Conservation (phyloP, 2,113 vertebrate species). For the Nothobranchius kuhntae region DNA sequence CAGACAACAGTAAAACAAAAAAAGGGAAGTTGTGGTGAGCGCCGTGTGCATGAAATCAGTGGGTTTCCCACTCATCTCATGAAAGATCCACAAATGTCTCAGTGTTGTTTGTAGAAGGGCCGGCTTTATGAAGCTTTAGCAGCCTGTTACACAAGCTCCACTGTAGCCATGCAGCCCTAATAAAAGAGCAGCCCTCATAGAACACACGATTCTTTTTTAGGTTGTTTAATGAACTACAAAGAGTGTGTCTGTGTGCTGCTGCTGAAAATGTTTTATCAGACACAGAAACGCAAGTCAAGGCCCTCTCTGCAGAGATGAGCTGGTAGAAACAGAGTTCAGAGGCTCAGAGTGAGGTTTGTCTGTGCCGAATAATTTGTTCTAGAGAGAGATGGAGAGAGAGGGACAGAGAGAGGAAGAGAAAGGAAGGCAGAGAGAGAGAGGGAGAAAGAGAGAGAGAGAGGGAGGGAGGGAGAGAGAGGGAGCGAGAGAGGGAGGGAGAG, state of each 20-base stretch:
- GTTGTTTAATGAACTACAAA: constrained; percentile 16
- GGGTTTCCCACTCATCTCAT: constrained; percentile 23
- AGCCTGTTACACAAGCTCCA: constrained; percentile 14
- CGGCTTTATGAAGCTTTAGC: constrained; percentile 19
- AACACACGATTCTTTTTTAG: constrained; percentile 5
- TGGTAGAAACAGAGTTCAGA: constrained; percentile 71
- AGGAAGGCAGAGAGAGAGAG: no score
- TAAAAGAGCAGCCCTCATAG: constrained; percentile 24
- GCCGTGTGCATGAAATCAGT: constrained; percentile 13
- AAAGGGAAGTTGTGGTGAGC: neutral
- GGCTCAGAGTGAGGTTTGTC: constrained; percentile 72
- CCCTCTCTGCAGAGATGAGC: constrained; percentile 47
- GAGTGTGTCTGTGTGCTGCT: neutral
- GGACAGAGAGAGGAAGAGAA: no score
- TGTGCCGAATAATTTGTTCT: constrained; percentile 87
- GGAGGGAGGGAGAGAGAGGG: no score
- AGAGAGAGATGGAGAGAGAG: constrained; percentile 76
- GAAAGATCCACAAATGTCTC: constrained; percentile 32
- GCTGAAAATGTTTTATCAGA: constrained; percentile 4
- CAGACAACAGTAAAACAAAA: constrained; percentile 10
- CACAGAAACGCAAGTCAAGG: constrained; percentile 17
- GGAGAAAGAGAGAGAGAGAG: no score
- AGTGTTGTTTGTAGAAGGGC: constrained; percentile 30
- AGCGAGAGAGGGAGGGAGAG: no score
- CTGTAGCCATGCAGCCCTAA: neutral